Base-by-base conservation (phyloP, 2,797 vertebrate genomes). In the Danio aesculapii region DNA sequence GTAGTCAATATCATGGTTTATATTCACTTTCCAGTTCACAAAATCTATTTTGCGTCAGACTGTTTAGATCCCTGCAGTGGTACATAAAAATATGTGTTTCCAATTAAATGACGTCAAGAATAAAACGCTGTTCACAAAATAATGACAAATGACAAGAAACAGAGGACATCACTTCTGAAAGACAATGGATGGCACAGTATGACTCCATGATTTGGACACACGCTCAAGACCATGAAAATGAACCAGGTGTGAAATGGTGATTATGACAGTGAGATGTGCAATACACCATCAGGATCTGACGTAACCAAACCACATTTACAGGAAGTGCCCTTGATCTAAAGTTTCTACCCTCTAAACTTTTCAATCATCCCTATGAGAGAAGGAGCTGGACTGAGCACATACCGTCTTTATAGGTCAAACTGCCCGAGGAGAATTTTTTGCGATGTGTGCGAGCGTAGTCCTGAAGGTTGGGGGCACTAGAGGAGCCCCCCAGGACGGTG, bases 391-490 rank as follows among this genome's bases (percentile, higher is more conserved):
- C 63, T n/a, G 61, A 76, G 75, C 95, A 98, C 98, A 88, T 98
- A 99, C 98, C 98, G 94, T 99, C 97, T 97, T 97, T 98, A 95
- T 96, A 97, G 89, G 96, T 96, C 94, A 98, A 94, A 96, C 95
- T 97, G 95, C 95, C 92, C 66, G 93, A 93, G 89, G 96, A 96
- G 92, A 95, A 95, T 94, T 99, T 99, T 97, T 98, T 99, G 95
- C 97, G 97, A 86, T 99, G 96, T 93, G 95, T 97, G 90, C 96
- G 97, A 83, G 97, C 98, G 93, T 99, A 99, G 96, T 99, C 98
- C 95, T 99, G 98, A 91, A 99, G 97, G 92, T 99, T 99, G 92
- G 98, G 98, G 92, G 98, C 97, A 81, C 98, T 99, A 96, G 98
- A 99, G 86, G 98, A 99, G 88, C 97, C 98, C 86, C 98, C 98